Conservation (phyloP, 1,140 invertebrate species). For the Zaprionus vittiger region DNA sequence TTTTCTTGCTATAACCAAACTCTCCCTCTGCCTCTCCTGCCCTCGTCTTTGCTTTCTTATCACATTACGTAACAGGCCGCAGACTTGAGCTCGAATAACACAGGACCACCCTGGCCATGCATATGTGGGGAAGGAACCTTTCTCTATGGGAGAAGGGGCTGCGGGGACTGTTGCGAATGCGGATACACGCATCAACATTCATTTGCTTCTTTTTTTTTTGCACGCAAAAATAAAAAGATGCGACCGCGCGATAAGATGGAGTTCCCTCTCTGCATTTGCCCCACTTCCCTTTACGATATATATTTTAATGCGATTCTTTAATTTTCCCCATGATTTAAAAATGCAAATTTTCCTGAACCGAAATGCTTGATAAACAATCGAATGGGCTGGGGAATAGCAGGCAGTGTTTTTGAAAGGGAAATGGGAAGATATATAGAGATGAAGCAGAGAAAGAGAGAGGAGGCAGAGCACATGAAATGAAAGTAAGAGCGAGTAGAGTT, state of each 20-base stretch:
- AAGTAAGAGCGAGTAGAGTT: background rate
- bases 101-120: background rate
- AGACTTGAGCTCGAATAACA: conserved; percentile 74
- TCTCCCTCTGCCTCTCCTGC: conserved; percentile 28
- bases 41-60: conserved; percentile 60
- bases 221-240: conserved; percentile 44
- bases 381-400: background rate
- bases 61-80: conserved; percentile 79
- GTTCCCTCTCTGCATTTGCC: conserved; percentile 29
- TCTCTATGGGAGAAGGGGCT: conserved; percentile 11
- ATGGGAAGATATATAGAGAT: background rate
- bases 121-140: conserved; percentile 34
- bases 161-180: conserved; percentile 33
- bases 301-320: conserved; percentile 56
- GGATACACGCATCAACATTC: conserved; percentile 53
- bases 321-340: conserved; percentile 62
- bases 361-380: conserved; percentile 13
- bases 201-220: conserved; percentile 25
- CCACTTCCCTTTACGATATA: background rate
- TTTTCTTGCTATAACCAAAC: background rate
- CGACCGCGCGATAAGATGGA: conserved; percentile 47
- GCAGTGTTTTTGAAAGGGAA: background rate
- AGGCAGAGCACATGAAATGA: background rate
- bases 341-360: conserved; percentile 62
- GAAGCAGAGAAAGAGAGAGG: background rate